Conservation (phyloP, 2,113 vertebrate species). For the Nesoenas mayeri region DNA sequence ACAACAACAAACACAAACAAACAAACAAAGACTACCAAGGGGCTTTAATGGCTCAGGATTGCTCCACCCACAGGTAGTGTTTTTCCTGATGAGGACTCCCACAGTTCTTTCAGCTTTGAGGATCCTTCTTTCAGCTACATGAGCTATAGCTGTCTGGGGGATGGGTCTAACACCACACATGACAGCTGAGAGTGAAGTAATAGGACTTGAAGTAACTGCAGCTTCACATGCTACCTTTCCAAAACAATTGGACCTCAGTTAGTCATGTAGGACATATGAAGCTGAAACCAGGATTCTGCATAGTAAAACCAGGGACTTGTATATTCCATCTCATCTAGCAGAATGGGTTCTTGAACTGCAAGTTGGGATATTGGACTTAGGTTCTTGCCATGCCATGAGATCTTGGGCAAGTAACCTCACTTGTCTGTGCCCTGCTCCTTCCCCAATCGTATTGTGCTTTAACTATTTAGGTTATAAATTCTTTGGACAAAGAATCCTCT, state of each 20-base stretch:
- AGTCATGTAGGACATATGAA: background rate
- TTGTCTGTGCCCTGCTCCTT: background rate
- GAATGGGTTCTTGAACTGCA: background rate
- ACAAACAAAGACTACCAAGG: background rate
- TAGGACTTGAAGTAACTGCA: background rate
- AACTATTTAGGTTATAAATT: background rate
- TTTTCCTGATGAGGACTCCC: background rate
- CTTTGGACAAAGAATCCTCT: background rate
- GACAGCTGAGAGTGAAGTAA: background rate
- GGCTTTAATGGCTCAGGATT: background rate
- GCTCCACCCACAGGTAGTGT: background rate
- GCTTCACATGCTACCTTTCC: background rate
- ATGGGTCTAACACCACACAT: accelerated
- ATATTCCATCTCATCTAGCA: background rate
- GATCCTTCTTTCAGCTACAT: background rate
- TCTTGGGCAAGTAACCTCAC: background rate
- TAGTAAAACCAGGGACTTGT: background rate
- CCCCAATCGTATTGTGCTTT: background rate
- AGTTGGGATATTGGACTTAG: background rate
- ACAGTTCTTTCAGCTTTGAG: background rate
- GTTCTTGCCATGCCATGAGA: background rate
- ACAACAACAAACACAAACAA: no score
- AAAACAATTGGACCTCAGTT: background rate
- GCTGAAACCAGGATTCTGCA: background rate
- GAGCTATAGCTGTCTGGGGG: background rate